Base-by-base conservation (phyloP, 2,888 invertebrate genomes). In the Ennomos erosarius region DNA sequence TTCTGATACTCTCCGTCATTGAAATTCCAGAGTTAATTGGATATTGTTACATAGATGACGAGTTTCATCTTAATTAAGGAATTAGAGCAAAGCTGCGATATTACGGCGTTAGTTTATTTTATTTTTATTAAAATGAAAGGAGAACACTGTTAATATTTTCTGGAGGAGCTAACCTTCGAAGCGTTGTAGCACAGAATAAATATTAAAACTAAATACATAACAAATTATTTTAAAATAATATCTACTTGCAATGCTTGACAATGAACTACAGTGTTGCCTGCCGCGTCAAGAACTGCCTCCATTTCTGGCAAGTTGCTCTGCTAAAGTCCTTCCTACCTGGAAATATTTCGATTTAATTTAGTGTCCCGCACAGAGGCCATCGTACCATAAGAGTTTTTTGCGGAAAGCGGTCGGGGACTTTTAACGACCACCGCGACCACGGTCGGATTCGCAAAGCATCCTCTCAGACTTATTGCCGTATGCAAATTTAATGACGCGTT, bases 401-500 rank as follows among this genome's bases (percentile, higher is more conserved):
- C 76, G 74, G 74, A 80, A 82, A 79, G 74, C 75, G 71, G 69
- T 65, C 73, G 70, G 71, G 72, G 68, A 79, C 72, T 71, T 79
- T 82, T 82, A 81, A 81, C 75, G 78, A 76, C 73, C 67, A 34
- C 61, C 59, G 67, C 75, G 78, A 76, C 73, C 67, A 34, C 62
- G 59, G 67, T 73, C 74, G 62, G 79, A 73, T 81, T 74, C 71
- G 67, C 69, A 75, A 73, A 55, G 72, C 74, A 80, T 80, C 74
- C 76, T 79, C 71, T 65, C 79, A 79, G 82, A 87, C 71, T 77
- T 84, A 87, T 82, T 78, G 79, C 81, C 62, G 66, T 81, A 87
- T 87, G 85, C 77, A 82, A 87, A 88, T 87, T 82, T 82, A 76
- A 83, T 78, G 82, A 80, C 79, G 76, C 73, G 71, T 73, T 81